Evolutionary conservation across 2,888 invertebrate species (phyloP).

Genomic region (Trypoxylon attenuatum): DNA sequence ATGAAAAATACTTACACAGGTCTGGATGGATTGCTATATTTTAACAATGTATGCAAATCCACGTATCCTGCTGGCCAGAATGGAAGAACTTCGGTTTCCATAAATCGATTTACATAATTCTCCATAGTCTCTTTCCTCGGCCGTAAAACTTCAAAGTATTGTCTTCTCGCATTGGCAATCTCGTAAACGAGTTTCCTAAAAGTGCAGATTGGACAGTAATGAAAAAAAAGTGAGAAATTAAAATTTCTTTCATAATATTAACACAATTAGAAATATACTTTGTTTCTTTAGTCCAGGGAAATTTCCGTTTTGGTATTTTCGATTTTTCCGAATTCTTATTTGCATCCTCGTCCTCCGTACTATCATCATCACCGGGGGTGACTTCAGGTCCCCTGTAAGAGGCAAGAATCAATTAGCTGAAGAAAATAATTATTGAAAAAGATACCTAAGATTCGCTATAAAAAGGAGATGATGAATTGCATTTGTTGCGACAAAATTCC

Average conservation of each 20-base stretch:
- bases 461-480: conserved; percentile 42
- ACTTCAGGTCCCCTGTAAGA: conserved; percentile 69
- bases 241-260: neutral
- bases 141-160: conserved; percentile 75
- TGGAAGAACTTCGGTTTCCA: conserved; percentile 79
- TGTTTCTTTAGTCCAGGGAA: conserved; percentile 82
- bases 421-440: conserved; percentile 1
- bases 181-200: conserved; percentile 65
- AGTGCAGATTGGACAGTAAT: neutral
- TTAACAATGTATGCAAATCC: conserved; percentile 76
- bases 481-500: conserved; percentile 46
- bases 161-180: conserved; percentile 62
- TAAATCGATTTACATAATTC: conserved; percentile 76
- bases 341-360: conserved; percentile 69
- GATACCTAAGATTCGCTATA: conserved; percentile 19
- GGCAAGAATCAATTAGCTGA: conserved; percentile 9
- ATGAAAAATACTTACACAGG: conserved; percentile 44
- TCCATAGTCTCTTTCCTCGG: conserved; percentile 75
- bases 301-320: conserved; percentile 82
- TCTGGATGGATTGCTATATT: conserved; percentile 42
- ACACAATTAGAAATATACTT: conserved; percentile 74
- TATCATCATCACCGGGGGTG: conserved; percentile 59
- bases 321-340: conserved; percentile 74
- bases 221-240: no score
- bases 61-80: conserved; percentile 84